Evolutionary conservation across 2,113 vertebrate genomes (phyloP), one percentile per base, ranked within the genome.

Genomic region (Orcinus orca): DNA sequence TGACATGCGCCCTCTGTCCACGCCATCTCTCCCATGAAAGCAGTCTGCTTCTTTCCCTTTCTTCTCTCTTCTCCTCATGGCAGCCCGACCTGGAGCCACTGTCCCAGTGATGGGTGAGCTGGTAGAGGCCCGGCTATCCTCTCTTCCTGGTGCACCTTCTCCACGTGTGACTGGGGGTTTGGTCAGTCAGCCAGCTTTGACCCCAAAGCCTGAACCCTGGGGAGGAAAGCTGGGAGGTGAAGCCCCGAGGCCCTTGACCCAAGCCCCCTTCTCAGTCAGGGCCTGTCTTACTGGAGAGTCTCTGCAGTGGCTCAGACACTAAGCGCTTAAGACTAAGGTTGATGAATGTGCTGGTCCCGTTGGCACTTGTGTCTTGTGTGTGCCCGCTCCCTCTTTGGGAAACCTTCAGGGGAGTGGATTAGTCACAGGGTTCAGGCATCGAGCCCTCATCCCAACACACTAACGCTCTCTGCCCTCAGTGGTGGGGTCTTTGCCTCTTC

Each of bases 311-410:
- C 70, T 77, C 76, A 9, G 33, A 38, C 23, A 33, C 58, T 10
- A 20, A 6, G 76, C 50, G 36, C 76, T 13, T 38, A 58, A 77
- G 47, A 58, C 50, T 44, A 13, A 55, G 10, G 60, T 0, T 4
- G 38, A 65, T 15, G 73, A 18, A 1, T 10, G 3, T 12, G 0
- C 12, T 20, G n/a, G 62, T 38, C 77, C 53, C 1, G 0, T 4
- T 6, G 14, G 79, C 74, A 17, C 31, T 15, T n/a, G 44, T 36
- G 68, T 70, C 53, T 26, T 68, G 38, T 9, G 6, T 60, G 58
- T 33, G 53, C 5, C 76, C 50, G 5, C 12, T 26, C 5, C 23
- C 38, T 84, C 41, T 63, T 26, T 5, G 65, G 47, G 82, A 60
- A 41, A n/a, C 23, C 38, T 3, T 55, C 58, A n/a, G 38, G 26